These are phyloP conservation scores for Vanessa cardui DNA, from an alignment of 2,888 invertebrate species.

Conservation along the genomic window DNA sequence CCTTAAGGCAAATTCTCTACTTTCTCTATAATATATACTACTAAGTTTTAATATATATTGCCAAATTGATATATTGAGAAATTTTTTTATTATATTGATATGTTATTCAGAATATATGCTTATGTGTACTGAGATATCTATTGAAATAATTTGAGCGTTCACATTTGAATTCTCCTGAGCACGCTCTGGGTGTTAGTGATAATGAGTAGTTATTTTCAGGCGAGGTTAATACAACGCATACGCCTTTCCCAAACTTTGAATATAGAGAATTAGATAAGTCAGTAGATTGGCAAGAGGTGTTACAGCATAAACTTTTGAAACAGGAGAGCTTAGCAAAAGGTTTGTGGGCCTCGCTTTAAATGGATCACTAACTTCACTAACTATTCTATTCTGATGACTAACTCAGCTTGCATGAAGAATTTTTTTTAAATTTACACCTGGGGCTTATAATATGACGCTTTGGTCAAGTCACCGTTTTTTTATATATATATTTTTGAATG, in stretches of 20 bases:
- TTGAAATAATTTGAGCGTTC: background rate
- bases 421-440: background rate
- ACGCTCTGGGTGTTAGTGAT: conserved; percentile 26
- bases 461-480: too few relatives aligned
- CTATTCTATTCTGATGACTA: background rate
- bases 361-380: conserved; percentile 4
- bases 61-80: too few relatives aligned
- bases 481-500: background rate
- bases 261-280: conserved; percentile 80
- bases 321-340: conserved; percentile 72
- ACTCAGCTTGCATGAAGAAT: background rate
- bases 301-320: conserved; percentile 64
- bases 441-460: background rate
- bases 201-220: conserved; percentile 72
- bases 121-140: background rate
- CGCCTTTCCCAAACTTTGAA: conserved; percentile 68
- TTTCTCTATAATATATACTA: too few relatives aligned
- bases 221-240: conserved; percentile 63
- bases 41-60: too few relatives aligned
- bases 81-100: too few relatives aligned
- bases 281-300: conserved; percentile 76
- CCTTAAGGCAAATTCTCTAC: too few relatives aligned
- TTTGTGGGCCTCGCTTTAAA: conserved; percentile 70
- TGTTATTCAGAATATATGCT: background rate
- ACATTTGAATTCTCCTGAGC: background rate